Evolutionary conservation across 2,888 invertebrate species (phyloP).

Genomic region (Merodon equestris): DNA sequence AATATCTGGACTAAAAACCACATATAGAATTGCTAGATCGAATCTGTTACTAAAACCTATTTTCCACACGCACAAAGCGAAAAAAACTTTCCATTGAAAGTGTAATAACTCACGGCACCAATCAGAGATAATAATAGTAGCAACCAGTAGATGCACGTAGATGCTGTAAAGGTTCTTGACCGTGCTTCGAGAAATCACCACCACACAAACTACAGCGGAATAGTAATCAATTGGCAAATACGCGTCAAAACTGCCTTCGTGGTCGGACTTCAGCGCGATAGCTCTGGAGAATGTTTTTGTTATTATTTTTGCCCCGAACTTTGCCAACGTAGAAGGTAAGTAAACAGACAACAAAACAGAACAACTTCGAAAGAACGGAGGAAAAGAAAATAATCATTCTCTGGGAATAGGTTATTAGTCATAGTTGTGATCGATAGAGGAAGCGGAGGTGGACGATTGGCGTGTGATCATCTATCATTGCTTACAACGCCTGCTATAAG

Average conservation of each 20-base stretch:
- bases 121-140: no score
- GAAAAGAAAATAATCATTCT: neutral
- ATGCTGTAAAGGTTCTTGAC: constrained; percentile 42
- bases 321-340: constrained; percentile 54
- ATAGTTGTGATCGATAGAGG: no score
- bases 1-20: constrained; percentile 2
- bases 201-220: no score
- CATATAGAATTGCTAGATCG: constrained; percentile 13
- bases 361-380: neutral
- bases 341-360: constrained; percentile 31
- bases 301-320: constrained; percentile 44
- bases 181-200: neutral
- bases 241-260: constrained; percentile 30
- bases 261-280: constrained; percentile 12
- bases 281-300: constrained; percentile 13
- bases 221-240: constrained; percentile 28
- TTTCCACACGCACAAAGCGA: neutral
- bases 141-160: no score
- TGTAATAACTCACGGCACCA: no score
- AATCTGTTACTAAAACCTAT: neutral
- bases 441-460: no score
- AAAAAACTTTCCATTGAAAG: constrained; percentile 29
- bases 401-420: constrained; percentile 21
- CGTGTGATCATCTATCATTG: no score
- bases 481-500: no score